Evolutionary conservation across 2,113 vertebrate genomes (phyloP), one percentile per base, ranked within the genome.

Genomic region (Lonchura striata): DNA sequence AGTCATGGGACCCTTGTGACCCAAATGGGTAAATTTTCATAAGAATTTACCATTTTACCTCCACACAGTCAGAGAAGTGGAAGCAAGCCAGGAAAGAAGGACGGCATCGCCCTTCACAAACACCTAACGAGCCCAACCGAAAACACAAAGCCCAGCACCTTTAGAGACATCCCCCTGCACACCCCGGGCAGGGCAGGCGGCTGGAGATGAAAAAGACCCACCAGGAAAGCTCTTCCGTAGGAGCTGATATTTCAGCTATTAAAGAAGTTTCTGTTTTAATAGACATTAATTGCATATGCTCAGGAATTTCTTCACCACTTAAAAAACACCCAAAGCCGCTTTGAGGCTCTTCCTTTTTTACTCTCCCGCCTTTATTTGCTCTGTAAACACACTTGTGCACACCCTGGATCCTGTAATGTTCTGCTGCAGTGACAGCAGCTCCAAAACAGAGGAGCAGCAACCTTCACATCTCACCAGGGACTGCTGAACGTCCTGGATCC

Each of bases 201-300:
- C 86, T 85, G 70, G 14, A 92, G 90, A 92, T 53, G 59, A 95
- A 91, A 94, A 88, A 78, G 54, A 94, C 54, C 30, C 82, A 66
- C 71, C n/a, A 31, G 66, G 54, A 95, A 86, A 96, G 68, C 47
- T 83, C 74, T 80, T 91, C 50, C 0, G 0, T 11, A 77, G 15
- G 21, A 89, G 53, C 33, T 69, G 66, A 28, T 91, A 92, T 82
- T 86, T 85, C 69, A 85, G 63, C 78, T 74, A 72, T 87, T 91
- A 91, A 86, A 92, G 72, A 90, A 95, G 85, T 96, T 95, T 90
- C 75, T 96, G 79, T 96, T 95, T 95, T 88, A 96, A 95, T 39
- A 87, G 90, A 91, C 35, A 93, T 86, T 95, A 91, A 95, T 75
- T 81, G 77, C 42, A 47, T 5, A 74, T 28, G 53, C 71, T 88